Base-by-base conservation (phyloP, 2,888 invertebrate species). In the Scrobipalpa costella region DNA sequence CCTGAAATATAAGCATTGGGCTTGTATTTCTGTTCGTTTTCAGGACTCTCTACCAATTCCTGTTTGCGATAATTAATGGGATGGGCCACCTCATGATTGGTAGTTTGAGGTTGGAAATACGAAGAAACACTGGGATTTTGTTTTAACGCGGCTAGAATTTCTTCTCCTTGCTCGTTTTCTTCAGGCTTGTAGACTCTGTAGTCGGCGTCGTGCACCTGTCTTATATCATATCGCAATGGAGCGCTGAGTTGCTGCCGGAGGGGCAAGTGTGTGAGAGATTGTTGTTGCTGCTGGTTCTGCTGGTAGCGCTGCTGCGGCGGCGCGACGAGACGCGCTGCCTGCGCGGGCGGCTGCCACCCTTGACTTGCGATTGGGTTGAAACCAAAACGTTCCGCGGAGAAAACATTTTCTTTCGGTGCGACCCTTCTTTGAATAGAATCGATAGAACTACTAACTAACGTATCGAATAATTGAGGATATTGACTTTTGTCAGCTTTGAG, bases 281-380 rank as follows among this genome's bases (percentile, higher is more conserved):
- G 69, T n/a, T 63, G 60, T 33, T 63, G 67, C 38, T 66, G 68
- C n/a, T 65, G 63, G 13, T 67, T 69, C 15, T 49, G 60, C 19
- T 61, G 60, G 11, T 36, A 33, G 19, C 15, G 59, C 49, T 73
- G 80, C 64, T 75, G 73, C 50, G 80, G 83, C 66, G 79, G 83
- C 67, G 80, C 78, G 68, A 84, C 78, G 72, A 88, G 72, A 71
- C 81, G 83, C 65, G 88, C 86, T 63, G 73, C 81, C 63, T 82
- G 79, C 50, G 71, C 83, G 61, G 83, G 81, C 40, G 84, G 79
- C 40, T 75, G 72, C 76, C 88, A 88, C 69, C 83, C 77, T 78
- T 90, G 86, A 74, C 92, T 91, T 69, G 90, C 90, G 68, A 90
- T 86, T 38, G 92, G 92, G 74, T 88, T 85, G 70, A 90, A 92